Evolutionary conservation across 2,888 invertebrate species (phyloP).

Genomic region (Acleris holmiana): DNA sequence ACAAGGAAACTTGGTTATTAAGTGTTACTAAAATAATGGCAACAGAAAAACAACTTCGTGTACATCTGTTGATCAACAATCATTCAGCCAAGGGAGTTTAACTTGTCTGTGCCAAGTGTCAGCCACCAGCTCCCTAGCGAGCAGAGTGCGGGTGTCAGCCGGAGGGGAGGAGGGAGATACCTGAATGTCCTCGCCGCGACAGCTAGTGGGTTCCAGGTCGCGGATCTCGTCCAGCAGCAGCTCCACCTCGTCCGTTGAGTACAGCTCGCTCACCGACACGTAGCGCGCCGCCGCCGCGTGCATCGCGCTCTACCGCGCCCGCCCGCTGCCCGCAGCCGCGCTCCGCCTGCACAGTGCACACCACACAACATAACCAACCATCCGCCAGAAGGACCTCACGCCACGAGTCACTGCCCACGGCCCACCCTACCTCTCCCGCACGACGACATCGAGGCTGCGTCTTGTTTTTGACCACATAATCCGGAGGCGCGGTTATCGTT

Average conservation of each 20-base stretch:
- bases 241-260: constrained; percentile 83
- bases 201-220: constrained; percentile 82
- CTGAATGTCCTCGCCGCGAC: constrained; percentile 80
- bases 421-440: constrained; percentile 57
- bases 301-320: constrained; percentile 75
- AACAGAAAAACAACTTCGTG: too few species aligned
- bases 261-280: constrained; percentile 83
- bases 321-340: constrained; percentile 52
- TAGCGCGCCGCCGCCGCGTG: constrained; percentile 82
- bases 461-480: constrained; percentile 64
- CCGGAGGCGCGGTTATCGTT: constrained; percentile 45
- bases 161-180: constrained; percentile 40
- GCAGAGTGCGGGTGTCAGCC: background rate
- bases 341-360: constrained; percentile 35
- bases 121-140: constrained; percentile 7
- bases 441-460: constrained; percentile 61
- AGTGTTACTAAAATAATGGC: too few species aligned
- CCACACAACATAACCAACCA: constrained; percentile 22
- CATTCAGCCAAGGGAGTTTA: too few species aligned
- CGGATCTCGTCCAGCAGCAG: constrained; percentile 82
- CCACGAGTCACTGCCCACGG: background rate
- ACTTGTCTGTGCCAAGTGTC: too few species aligned
- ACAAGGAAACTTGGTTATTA: too few species aligned
- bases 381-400: constrained; percentile 8
- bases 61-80: too few species aligned